Conservation (phyloP, 2,888 invertebrate species). For the Scaptodrosophila latifasciaeformis region DNA sequence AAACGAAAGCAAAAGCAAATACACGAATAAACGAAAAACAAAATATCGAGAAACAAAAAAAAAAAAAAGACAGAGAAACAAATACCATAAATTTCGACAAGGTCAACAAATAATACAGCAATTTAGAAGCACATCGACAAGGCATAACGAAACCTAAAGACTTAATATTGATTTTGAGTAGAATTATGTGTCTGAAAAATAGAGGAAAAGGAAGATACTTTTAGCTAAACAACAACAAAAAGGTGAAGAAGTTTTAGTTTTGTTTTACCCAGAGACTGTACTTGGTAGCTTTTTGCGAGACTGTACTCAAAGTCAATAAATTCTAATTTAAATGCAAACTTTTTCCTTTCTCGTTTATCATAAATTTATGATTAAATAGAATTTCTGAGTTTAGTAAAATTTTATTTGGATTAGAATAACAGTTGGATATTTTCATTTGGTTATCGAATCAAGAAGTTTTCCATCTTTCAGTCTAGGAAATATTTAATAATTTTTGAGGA, state of each 20-base stretch:
- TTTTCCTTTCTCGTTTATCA: not conserved
- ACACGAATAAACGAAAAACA: too few species aligned
- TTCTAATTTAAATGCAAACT: too few species aligned
- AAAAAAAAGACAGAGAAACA: conserved; percentile 25
- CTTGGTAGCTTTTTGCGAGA: not conserved
- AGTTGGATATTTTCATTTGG: too few species aligned
- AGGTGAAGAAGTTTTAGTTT: too few species aligned
- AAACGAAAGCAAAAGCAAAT: conserved; percentile 21
- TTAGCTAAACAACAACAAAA: conserved; percentile 1
- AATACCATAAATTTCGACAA: conserved; percentile 53
- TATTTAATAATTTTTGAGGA: too few species aligned
- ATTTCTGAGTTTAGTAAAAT: not conserved
- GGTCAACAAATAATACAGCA: conserved; percentile 48
- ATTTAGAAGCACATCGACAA: conserved; percentile 34
- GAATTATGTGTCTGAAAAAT: too few species aligned
- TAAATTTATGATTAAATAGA: not conserved
- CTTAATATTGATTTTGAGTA: too few species aligned
- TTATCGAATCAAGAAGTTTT: too few species aligned
- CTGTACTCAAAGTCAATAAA: not conserved
- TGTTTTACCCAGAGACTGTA: conserved; percentile 16
- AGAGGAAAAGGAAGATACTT: too few species aligned
- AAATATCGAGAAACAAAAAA: conserved; percentile 10
- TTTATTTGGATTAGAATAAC: too few species aligned
- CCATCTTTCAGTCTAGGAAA: too few species aligned
- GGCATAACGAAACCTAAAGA: too few species aligned